Conservation (phyloP, 2,797 vertebrate species). For the Peromyscus melanophrys region DNA sequence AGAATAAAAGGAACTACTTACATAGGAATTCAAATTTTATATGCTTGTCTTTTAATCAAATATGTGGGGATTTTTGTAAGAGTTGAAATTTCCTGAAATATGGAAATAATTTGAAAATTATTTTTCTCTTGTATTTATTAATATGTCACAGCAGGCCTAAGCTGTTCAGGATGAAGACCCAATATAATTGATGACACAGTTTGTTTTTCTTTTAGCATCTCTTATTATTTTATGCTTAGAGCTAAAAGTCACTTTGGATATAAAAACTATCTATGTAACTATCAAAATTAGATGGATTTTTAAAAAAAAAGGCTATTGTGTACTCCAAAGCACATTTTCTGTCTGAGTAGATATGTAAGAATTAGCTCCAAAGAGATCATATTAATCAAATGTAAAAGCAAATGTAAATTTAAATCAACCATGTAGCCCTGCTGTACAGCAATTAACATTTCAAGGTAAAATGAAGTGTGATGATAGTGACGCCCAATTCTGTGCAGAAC, state of each 20-base stretch:
- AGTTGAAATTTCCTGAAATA: neutral
- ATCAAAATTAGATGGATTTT: neutral
- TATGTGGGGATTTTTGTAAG: neutral
- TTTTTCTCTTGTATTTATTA: conserved; percentile 11
- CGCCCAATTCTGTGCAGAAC: conserved; percentile 59
- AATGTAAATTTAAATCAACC: conserved; percentile 84
- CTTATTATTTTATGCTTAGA: conserved; percentile 62
- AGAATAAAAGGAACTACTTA: neutral
- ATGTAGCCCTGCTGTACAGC: conserved; percentile 75
- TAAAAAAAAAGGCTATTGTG: neutral
- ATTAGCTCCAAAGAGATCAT: conserved; percentile 77
- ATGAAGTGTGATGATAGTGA: conserved; percentile 73
- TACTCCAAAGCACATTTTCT: conserved; percentile 68
- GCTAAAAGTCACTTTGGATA: conserved; percentile 62
- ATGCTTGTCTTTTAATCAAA: conserved; percentile 19
- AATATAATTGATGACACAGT: neutral
- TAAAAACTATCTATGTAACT: conserved; percentile 46
- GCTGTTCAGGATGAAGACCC: conserved; percentile 1
- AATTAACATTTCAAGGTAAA: conserved; percentile 85
- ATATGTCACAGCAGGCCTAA: neutral
- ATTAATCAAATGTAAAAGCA: conserved; percentile 84
- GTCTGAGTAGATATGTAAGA: conserved; percentile 62
- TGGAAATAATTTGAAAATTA: neutral
- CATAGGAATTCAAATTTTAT: neutral
- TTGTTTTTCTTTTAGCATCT: conserved; percentile 35